Evolutionary conservation across 2,888 invertebrate genomes (phyloP).

Genomic region (Steinernema carpocapsae): DNA sequence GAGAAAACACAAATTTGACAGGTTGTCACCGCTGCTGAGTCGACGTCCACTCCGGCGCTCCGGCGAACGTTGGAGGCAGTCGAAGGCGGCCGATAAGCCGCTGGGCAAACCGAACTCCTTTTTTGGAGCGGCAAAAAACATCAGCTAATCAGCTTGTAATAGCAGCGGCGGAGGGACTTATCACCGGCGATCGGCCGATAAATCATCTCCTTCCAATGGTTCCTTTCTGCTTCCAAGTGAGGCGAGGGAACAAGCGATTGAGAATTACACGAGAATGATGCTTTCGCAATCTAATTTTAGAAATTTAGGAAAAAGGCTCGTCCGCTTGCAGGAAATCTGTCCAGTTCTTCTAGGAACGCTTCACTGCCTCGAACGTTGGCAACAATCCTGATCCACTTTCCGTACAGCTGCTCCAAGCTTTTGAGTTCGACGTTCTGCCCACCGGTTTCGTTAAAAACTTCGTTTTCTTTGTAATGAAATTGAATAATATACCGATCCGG

Average conservation of each 20-base stretch:
- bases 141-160: constrained; percentile 29
- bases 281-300: no score
- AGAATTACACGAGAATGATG: no score
- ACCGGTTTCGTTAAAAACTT: no score
- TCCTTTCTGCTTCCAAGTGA: neutral
- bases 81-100: constrained; percentile 17
- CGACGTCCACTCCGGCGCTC: neutral
- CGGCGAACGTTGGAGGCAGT: neutral
- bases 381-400: no score
- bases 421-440: no score
- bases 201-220: constrained; percentile 20
- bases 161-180: constrained; percentile 23
- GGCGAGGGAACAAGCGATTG: neutral
- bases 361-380: no score
- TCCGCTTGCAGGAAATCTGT: no score
- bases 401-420: no score
- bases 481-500: no score
- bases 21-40: constrained; percentile 8
- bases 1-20: constrained; percentile 33
- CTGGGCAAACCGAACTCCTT: constrained; percentile 14
- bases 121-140: constrained; percentile 31
- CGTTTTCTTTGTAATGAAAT: no score
- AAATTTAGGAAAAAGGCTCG: no score
- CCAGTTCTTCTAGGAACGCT: no score
- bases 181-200: constrained; percentile 13